These are phyloP conservation scores for Tinea pellionella DNA, from an alignment of 2,888 invertebrate species.

Conservation along the genomic window DNA sequence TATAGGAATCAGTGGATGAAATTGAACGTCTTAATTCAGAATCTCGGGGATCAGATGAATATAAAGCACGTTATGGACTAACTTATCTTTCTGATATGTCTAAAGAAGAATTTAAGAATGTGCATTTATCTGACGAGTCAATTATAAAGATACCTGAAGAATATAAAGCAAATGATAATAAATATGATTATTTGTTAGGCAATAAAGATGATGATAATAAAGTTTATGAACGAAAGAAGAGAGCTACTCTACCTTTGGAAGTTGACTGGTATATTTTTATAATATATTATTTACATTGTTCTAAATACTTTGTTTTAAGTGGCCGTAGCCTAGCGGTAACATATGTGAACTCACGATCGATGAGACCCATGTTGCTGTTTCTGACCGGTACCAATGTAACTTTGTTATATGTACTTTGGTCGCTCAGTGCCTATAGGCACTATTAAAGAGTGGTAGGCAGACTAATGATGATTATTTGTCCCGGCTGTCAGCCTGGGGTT, in stretches of 20 bases:
- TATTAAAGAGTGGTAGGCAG: too few species aligned
- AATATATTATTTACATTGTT: too few species aligned
- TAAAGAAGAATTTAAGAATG: constrained; percentile 66
- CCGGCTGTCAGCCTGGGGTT: too few species aligned
- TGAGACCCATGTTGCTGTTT: too few species aligned
- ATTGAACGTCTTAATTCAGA: constrained; percentile 57
- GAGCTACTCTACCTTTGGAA: constrained; percentile 50
- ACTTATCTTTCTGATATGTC: constrained; percentile 74
- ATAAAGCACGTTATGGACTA: constrained; percentile 67
- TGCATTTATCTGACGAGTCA: constrained; percentile 53
- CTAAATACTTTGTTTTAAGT: too few species aligned
- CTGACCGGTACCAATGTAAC: too few species aligned
- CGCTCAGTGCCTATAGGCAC: too few species aligned
- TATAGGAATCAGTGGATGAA: constrained; percentile 58
- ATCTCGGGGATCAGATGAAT: constrained; percentile 41
- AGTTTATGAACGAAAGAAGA: constrained; percentile 31
- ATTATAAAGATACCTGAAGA: constrained; percentile 24
- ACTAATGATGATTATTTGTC: too few species aligned
- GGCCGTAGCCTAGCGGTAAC: too few species aligned
- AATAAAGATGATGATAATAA: not conserved
- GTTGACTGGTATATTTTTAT: constrained; percentile 67
- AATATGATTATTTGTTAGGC: not conserved
- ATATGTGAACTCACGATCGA: too few species aligned
- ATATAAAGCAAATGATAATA: constrained; percentile 19
- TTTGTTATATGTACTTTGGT: too few species aligned